These are phyloP conservation scores for Hepsetus odoe DNA, from an alignment of 2,113 vertebrate species.

Conservation along the genomic window DNA sequence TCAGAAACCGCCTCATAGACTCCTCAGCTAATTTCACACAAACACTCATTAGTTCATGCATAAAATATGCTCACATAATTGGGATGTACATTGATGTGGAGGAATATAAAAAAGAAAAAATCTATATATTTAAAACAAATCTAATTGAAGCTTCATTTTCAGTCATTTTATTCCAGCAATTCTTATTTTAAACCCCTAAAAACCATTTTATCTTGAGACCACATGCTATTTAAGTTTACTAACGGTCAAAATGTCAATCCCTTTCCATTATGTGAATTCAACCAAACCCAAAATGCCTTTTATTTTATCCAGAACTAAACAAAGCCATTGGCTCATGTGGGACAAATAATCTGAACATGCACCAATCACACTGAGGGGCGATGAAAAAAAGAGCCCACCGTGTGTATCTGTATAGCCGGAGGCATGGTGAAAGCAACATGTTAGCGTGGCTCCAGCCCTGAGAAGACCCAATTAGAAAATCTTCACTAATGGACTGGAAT, in stretches of 20 bases:
- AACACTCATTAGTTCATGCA: background rate
- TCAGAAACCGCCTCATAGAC: conserved; percentile 89
- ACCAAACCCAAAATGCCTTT: background rate
- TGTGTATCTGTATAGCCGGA: conserved; percentile 37
- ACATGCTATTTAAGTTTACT: background rate
- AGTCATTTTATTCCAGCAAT: no score
- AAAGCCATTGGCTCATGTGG: background rate
- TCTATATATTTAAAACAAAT: no score
- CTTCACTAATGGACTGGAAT: conserved; percentile 77
- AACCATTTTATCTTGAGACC: background rate
- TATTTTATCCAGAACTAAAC: background rate
- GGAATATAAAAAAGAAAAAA: no score
- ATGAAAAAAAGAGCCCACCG: background rate
- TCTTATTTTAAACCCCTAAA: no score
- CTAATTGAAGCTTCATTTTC: no score
- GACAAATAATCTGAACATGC: background rate
- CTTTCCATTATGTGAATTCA: background rate
- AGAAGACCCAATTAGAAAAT: conserved; percentile 76
- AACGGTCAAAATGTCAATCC: background rate
- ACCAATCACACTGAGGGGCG: conserved; percentile 33
- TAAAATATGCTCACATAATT: background rate
- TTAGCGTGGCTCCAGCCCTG: conserved; percentile 63
- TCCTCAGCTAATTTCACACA: conserved; percentile 83
- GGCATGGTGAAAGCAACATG: conserved; percentile 70
- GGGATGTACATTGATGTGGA: no score